Conservation (phyloP, 2,113 vertebrate genomes). For the Parotia lawesii region DNA sequence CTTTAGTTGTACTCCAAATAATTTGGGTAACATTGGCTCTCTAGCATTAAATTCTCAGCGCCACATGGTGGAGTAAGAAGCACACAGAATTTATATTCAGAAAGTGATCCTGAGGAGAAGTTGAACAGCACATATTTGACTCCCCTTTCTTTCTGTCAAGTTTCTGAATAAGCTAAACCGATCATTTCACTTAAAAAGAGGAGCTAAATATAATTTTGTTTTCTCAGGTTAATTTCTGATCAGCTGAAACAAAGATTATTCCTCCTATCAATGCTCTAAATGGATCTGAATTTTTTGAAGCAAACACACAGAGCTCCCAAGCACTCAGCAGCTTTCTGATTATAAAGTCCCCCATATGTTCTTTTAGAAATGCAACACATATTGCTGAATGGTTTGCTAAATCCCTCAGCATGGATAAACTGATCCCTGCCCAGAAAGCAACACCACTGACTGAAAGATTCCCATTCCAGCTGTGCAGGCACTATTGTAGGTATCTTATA, state of each 20-base stretch:
- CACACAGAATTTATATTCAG: slow-evolving; percentile 32
- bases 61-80: slow-evolving; percentile 76
- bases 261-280: not conserved
- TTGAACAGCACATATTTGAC: not conserved
- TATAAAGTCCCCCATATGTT: not conserved
- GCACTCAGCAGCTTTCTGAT: not conserved
- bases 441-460: not conserved
- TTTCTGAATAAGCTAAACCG: not conserved
- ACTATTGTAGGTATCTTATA: not conserved
- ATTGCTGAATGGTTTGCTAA: not conserved
- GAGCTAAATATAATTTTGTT: not conserved
- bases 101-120: not conserved
- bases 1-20: not conserved
- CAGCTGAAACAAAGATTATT: not conserved
- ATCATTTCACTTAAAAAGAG: not conserved
- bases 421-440: not conserved
- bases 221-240: not conserved
- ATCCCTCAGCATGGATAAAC: not conserved
- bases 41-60: slow-evolving; percentile 28
- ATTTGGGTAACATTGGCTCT: not conserved
- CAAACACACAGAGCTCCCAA: not conserved
- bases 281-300: not conserved
- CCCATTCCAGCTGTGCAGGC: not conserved
- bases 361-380: not conserved
- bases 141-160: not conserved